These are phyloP conservation scores for Phylloscopus trochiloides DNA, from an alignment of 2,113 vertebrate genomes.

Conservation along the genomic window DNA sequence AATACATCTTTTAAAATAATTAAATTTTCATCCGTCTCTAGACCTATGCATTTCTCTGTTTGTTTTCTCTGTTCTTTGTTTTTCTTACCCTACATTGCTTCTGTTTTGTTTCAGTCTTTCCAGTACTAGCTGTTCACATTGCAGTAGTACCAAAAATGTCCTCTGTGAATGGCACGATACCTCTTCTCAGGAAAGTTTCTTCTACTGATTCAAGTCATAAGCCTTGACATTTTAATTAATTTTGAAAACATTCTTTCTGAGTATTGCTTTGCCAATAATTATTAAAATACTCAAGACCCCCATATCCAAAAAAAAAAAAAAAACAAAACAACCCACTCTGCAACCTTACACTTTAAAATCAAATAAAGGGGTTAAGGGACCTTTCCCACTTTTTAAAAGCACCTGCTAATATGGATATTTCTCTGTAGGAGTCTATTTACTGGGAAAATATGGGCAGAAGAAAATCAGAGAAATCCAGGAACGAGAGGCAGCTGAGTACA, in stretches of 20 bases:
- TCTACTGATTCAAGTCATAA: not conserved
- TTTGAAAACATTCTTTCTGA: not conserved
- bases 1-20: accelerated
- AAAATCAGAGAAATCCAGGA: conserved; percentile 94
- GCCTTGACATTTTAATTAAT: not conserved
- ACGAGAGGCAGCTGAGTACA: conserved; percentile 90
- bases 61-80: not conserved
- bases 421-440: conserved; percentile 85
- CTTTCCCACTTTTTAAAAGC: not conserved
- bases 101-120: not conserved
- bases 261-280: not conserved
- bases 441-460: conserved; percentile 93
- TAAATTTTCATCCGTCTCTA: not conserved
- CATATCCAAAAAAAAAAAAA: not conserved
- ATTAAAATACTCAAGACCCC: not conserved
- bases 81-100: not conserved
- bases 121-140: not conserved
- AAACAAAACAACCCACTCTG: not conserved
- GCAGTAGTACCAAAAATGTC: not conserved
- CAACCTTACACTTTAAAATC: not conserved
- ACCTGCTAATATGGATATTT: not conserved
- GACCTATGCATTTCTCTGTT: not conserved
- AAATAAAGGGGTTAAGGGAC: not conserved
- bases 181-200: not conserved
- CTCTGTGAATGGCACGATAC: not conserved